Base-by-base conservation (phyloP, 2,797 vertebrate species). In the Platyrinchus mystaceus region DNA sequence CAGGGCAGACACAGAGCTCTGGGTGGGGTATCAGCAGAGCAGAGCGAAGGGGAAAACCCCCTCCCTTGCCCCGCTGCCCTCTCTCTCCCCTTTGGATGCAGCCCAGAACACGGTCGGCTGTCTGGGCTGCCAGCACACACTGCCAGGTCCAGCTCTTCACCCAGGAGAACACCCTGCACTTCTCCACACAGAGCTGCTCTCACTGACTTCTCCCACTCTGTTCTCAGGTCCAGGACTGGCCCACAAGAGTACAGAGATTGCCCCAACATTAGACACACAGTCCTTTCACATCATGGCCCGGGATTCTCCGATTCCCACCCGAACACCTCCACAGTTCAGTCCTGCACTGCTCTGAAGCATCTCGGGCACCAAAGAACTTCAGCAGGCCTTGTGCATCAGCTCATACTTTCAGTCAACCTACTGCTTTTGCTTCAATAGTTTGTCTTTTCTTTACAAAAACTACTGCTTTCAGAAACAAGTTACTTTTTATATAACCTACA, bases 81-180 rank as follows among this genome's bases (percentile, higher is more conserved):
- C 28, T 43, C 14, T 23, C 28, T 43, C 41, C 39, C 30, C 21
- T 6, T 18, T 1, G 14, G 5, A 37, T 2, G 5, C n/a, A 76
- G 43, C n/a, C 4, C 87, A 56, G 20, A 16, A 21, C 28, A 43
- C 1, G 0, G 12, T 3, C 15, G 10, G 28, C 32, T 44, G 56
- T 18, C 36, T 30, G 30, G 47, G 43, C 56, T 9, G 19, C 0
- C 2, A 50, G 27, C 0, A 0, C 28, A 50, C 49, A 10, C 0
- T 26, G 58, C 44, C 64, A 10, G 2, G 8, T 27, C 50, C 71
- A 77, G 50, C 44, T 30, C 52, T 50, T 30, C 4, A 52, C 3
- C 56, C 79, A 30, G 0, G 9, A 63, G 56, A 89, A 56, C 6
- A 18, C 43, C 50, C 44, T 64, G 64, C 27, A 26, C 34, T 84